Evolutionary conservation across 2,113 vertebrate genomes (phyloP).

Genomic region (Notechis scutatus): DNA sequence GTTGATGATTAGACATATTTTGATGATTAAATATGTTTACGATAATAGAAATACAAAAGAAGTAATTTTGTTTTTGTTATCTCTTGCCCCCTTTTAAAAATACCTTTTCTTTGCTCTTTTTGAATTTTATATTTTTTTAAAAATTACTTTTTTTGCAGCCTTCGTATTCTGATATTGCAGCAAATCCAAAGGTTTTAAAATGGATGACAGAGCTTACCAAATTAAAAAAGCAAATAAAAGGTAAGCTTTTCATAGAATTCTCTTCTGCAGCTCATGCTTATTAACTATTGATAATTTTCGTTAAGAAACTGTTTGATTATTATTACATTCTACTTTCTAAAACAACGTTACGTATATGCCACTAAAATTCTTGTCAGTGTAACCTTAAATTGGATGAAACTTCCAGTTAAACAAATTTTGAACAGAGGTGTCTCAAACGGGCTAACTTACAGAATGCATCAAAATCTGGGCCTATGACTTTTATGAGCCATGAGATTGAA

Average conservation of each 20-base stretch:
- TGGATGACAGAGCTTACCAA: conserved; percentile 99
- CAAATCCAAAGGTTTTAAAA: conserved; percentile 94
- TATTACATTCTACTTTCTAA: neutral
- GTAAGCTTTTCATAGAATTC: conserved; percentile 62
- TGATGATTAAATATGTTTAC: neutral
- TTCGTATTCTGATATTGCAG: conserved; percentile 92
- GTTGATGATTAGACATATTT: neutral
- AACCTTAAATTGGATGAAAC: neutral
- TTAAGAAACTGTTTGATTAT: neutral
- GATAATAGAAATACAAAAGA: neutral
- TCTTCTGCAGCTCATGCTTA: neutral
- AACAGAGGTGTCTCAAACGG: neutral
- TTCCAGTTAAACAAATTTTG: neutral
- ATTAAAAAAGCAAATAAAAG: conserved; percentile 95
- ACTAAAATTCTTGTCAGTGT: neutral
- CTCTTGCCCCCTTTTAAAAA: neutral
- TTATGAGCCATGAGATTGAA: neutral
- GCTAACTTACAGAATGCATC: neutral
- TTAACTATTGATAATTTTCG: neutral
- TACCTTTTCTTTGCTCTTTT: neutral
- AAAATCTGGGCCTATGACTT: neutral
- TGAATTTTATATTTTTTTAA: neutral
- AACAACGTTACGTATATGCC: neutral
- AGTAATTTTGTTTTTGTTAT: neutral
- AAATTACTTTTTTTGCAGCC: conserved; percentile 74